A percentile compares a stretch with the other conserved stretches of the same genome.
phyloP scores from a whole-genome alignment of 1,140 invertebrate species.

The Diploscapter pachys region DNA sequence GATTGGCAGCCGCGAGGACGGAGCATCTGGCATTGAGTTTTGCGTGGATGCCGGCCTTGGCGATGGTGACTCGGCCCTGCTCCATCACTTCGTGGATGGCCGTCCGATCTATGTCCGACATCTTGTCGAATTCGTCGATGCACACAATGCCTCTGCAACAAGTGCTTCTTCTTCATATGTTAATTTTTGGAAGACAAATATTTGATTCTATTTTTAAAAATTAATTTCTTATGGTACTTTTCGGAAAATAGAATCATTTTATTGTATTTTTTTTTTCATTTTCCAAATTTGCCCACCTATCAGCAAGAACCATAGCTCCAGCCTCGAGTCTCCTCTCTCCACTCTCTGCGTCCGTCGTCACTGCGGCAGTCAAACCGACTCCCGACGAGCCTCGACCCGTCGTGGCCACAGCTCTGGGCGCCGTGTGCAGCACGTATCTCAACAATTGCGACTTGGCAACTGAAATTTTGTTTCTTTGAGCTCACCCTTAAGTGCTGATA shows the following conservation, averaged over 20 bases:
- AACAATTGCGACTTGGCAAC: conserved; percentile 14
- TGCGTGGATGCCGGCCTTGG: conserved; percentile 97
- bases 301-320: conserved; percentile 98
- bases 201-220: too few species aligned
- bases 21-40: conserved; percentile 94
- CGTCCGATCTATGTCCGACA: conserved; percentile 98
- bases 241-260: too few species aligned
- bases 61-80: conserved; percentile 82
- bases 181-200: too few species aligned
- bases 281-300: conserved; percentile 59
- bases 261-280: too few species aligned
- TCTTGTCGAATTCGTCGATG: conserved; percentile 99
- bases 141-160: conserved; percentile 82
- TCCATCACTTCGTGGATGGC: conserved; percentile 93
- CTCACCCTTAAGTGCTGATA: conserved; percentile 77
- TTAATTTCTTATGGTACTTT: too few species aligned
- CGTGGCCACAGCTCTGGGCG: conserved; percentile 89
- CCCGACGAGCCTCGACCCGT: conserved; percentile 92
- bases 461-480: neutral
- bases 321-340: conserved; percentile 82
- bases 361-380: conserved; percentile 96
- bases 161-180: too few species aligned
- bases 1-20: conserved; percentile 96
- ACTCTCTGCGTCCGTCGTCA: conserved; percentile 89
- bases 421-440: conserved; percentile 87